Base-by-base conservation (phyloP, 2,888 invertebrate genomes). In the Leucophora obtusa region DNA sequence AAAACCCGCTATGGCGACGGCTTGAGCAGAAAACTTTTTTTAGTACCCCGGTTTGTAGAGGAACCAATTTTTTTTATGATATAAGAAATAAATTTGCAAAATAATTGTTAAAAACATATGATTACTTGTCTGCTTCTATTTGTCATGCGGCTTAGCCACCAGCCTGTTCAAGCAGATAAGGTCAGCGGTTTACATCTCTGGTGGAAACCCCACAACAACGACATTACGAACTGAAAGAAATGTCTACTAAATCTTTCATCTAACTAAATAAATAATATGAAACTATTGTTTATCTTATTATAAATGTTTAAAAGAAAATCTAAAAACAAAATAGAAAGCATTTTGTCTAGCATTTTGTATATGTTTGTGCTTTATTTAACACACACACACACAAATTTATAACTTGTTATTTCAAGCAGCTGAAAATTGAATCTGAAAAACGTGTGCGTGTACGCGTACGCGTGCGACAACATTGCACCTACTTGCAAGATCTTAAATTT, bases 241-340 rank as follows among this genome's bases (percentile, higher is more conserved):
- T 65, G 38, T 56, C 33, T 54, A 65, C 43, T 53, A 60, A 71
- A 65, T 76, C 76, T 53, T 68, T 68, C 56, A 68, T 56, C 43
- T 14, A 43, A 68, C 58, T 11, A 50, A 58, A 69, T 33, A 69
- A 58, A 69, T 69, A 43, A 33, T 56, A 54, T 14, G 7, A 77
- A 66, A 24, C 54, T 71, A 71, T 66, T 77, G 65, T 77, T 77
- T 50, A 62, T 77, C 60, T 60, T 56, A 65, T 33, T 47, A 8
- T 47, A 59, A 65, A 65, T 35, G n/a, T n/a, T n/a, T 28, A 21
- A 75, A 62, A 69, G 50, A 10, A 51, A 59, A 24, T 11, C 10
- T 11, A 3, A 56, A 33, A 50, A 47, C 1, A 47, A 66, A 66
- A 56, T 56, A 65, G 77, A 77, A 71, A 71, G 71, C 71, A 66